Evolutionary conservation across 2,113 vertebrate species (phyloP), one percentile per base, ranked within the genome.

Genomic region (Sapajus apella): DNA sequence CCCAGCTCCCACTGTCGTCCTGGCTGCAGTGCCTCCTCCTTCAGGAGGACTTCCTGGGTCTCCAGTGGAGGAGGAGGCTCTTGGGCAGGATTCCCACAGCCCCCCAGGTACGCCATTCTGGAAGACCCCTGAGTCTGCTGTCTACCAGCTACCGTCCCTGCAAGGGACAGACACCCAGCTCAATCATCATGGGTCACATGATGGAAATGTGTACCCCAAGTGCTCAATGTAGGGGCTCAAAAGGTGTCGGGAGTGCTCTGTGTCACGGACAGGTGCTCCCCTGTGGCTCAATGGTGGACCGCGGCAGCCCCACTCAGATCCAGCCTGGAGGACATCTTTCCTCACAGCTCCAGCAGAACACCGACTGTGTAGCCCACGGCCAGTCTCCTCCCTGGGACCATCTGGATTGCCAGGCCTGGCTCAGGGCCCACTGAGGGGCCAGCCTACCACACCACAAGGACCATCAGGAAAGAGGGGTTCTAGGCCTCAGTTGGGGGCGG

Each of bases 101-200:
- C 6, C 61, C 9, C 14, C 16, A 27, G 0, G 6, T 21, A 37
- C 9, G 5, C 27, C 40, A 40, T 76, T 47, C 40, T 18, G 23
- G 10, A 35, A 91, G 27, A 25, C 85, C 37, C 47, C n/a, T 1
- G 27, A 12, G 72, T 0, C 75, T 72, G 81, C 50, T 16, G 8
- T 11, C 5, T 21, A 40, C 45, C 17, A 37, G 86, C 23, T 35
- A 21, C 30, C 2, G 25, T 40, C 30, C 55, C 72, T 14, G 23
- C 21, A 3, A n/a, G 50, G 37, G 32, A 35, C 16, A 27, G 43
- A 64, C 4, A 5, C 40, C 40, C 30, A 50, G 16, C 70, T 91
- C 85, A n/a, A 6, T 82, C 0, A 0, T 0, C 4, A 45, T 1
- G 5, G 25, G 45, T 87, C 84, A 73, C 3, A 11, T 5, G 47